A percentile compares a stretch with the other conserved stretches of the same genome.
phyloP scores from a whole-genome alignment of 2,888 invertebrate genomes.

The Anoplius nigerrimus region DNA sequence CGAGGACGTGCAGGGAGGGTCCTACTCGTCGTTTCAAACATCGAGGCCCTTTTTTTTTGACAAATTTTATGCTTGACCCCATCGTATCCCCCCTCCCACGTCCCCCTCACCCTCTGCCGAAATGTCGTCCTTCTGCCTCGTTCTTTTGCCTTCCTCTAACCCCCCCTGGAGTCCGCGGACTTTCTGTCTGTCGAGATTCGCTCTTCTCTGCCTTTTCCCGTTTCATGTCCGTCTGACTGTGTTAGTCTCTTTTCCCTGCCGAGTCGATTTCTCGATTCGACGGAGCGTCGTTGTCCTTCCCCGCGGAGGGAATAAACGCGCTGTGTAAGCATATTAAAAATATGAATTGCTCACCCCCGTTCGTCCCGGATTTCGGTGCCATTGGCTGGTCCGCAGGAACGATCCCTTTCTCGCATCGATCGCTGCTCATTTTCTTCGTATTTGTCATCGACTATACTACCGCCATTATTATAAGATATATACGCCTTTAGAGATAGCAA shows the following conservation, averaged over 20 bases:
- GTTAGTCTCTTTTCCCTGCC: constrained; percentile 13
- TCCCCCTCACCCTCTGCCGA: too few relatives aligned
- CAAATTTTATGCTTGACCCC: constrained; percentile 56
- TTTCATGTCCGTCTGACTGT: not conserved
- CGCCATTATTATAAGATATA: too few relatives aligned
- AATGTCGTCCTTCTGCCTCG: constrained; percentile 3
- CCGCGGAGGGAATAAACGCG: not conserved
- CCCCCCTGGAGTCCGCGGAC: not conserved
- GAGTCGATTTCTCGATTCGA: constrained; percentile 25
- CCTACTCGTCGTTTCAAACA: constrained; percentile 58
- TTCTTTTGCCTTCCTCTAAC: constrained; percentile 12
- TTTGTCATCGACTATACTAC: too few relatives aligned
- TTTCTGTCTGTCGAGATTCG: constrained; percentile 9
- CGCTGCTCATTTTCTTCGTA: too few relatives aligned
- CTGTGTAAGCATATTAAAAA: not conserved
- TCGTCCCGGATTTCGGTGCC: too few relatives aligned
- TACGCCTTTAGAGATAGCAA: too few relatives aligned
- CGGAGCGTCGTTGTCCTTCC: constrained; percentile 1
- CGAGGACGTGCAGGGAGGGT: constrained; percentile 43
- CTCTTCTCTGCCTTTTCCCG: not conserved
- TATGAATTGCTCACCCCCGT: too few relatives aligned
- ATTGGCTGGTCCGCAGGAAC: too few relatives aligned
- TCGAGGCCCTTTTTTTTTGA: constrained; percentile 48
- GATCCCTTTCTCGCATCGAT: too few relatives aligned
- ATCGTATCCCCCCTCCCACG: constrained; percentile 21